Conservation (phyloP, 1,140 invertebrate species). For the Leguminivora glycinivorella region DNA sequence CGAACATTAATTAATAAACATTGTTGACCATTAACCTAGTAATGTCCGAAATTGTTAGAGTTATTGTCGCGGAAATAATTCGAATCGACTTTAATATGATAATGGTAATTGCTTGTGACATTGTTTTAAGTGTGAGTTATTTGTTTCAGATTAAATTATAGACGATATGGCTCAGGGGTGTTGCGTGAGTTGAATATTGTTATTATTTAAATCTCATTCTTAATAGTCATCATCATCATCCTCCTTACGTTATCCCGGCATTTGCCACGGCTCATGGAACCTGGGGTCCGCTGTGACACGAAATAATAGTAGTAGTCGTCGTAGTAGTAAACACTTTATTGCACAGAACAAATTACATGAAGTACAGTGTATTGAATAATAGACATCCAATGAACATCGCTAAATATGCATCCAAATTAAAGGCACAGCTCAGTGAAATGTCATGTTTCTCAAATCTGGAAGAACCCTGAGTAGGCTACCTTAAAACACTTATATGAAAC, state of each 20-base stretch:
- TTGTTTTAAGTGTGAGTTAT: slow-evolving; percentile 11
- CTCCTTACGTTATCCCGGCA: too few relatives aligned
- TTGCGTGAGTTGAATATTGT: not conserved
- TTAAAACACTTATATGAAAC: too few relatives aligned
- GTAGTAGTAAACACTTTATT: too few relatives aligned
- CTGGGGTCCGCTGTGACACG: too few relatives aligned
- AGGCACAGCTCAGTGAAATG: too few relatives aligned
- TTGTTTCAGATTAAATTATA: slow-evolving; percentile 22
- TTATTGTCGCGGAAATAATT: slow-evolving; percentile 12
- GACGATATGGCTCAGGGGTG: slow-evolving; percentile 2
- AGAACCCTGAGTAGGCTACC: not conserved
- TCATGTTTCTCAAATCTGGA: not conserved
- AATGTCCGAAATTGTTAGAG: slow-evolving; percentile 44
- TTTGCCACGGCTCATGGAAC: too few relatives aligned
- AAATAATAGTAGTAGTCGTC: too few relatives aligned
- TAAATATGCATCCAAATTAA: not conserved
- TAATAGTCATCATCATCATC: too few relatives aligned
- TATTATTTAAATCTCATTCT: too few relatives aligned
- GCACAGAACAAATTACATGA: too few relatives aligned
- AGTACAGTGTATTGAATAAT: too few relatives aligned
- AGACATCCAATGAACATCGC: too few relatives aligned
- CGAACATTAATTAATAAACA: not conserved
- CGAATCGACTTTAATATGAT: not conserved
- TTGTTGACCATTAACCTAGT: slow-evolving; percentile 34
- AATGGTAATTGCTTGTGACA: slow-evolving; percentile 9